These are phyloP conservation scores for Drosophila yooni DNA, from an alignment of 2,888 invertebrate species.

Conservation along the genomic window DNA sequence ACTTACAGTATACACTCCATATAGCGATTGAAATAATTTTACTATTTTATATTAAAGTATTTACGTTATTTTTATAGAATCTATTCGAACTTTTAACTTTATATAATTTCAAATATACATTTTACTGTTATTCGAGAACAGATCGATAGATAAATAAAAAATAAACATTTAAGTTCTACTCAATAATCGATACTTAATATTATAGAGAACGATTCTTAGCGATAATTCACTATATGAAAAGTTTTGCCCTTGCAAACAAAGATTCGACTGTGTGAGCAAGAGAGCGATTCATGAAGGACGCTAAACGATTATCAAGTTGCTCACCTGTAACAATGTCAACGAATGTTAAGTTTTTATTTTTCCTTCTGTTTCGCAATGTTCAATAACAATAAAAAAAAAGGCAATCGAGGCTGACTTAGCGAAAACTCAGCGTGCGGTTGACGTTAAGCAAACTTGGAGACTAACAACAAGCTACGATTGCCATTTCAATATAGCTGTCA, in stretches of 20 bases:
- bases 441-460: slow-evolving; percentile 34
- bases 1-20: slow-evolving; percentile 3
- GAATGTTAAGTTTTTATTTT: slow-evolving; percentile 6
- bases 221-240: not conserved
- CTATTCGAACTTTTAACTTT: not conserved
- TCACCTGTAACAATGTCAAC: slow-evolving; percentile 46
- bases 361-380: slow-evolving; percentile 7
- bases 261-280: slow-evolving; percentile 10
- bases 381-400: slow-evolving; percentile 12
- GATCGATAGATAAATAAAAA: not conserved
- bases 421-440: slow-evolving; percentile 18
- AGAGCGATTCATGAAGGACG: slow-evolving; percentile 30
- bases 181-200: not conserved
- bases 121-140: not conserved
- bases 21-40: not conserved
- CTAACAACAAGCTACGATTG: slow-evolving; percentile 39
- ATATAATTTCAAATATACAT: not conserved
- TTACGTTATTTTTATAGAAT: not conserved
- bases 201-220: not conserved
- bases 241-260: slow-evolving; percentile 23
- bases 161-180: not conserved
- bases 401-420: slow-evolving; percentile 9
- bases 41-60: not conserved
- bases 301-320: slow-evolving; percentile 47
- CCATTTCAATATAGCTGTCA: slow-evolving; percentile 46